Conservation (phyloP, 2,888 invertebrate species). For the Sphaerophoria rueppellii region DNA sequence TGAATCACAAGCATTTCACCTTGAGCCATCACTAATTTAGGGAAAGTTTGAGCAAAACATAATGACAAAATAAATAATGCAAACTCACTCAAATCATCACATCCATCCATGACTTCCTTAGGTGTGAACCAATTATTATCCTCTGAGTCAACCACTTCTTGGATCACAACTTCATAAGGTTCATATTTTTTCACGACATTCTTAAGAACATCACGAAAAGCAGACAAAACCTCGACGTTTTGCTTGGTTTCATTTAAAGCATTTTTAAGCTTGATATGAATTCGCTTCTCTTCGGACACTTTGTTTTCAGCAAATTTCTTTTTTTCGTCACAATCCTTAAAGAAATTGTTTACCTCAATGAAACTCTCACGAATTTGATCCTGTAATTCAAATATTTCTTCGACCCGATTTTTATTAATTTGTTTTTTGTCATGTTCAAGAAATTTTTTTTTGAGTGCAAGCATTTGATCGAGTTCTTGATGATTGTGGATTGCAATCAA, state of each 20-base stretch:
- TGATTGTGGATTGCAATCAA: constrained; percentile 70
- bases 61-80: background rate
- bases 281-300: constrained; percentile 76
- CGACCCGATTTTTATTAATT: constrained; percentile 77
- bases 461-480: constrained; percentile 78
- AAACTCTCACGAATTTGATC: constrained; percentile 78
- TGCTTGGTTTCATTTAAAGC: constrained; percentile 76
- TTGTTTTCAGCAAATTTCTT: constrained; percentile 78
- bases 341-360: constrained; percentile 80
- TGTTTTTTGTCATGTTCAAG: constrained; percentile 75
- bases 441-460: constrained; percentile 78
- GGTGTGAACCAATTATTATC: constrained; percentile 78
- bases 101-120: constrained; percentile 81
- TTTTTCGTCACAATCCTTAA: constrained; percentile 80
- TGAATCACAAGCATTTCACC: constrained; percentile 79
- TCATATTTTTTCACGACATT: constrained; percentile 78
- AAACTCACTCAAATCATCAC: constrained; percentile 81
- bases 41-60: background rate
- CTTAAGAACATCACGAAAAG: constrained; percentile 77
- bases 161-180: constrained; percentile 79
- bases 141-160: constrained; percentile 78
- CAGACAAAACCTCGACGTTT: constrained; percentile 75
- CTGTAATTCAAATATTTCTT: constrained; percentile 78
- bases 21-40: constrained; percentile 80
- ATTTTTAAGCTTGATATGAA: constrained; percentile 76